Percentiles rank a stretch among this genome's conserved stretches.
Evolutionary conservation across 2,888 invertebrate species (phyloP).

Genomic region (Synergus laeviventris): DNA sequence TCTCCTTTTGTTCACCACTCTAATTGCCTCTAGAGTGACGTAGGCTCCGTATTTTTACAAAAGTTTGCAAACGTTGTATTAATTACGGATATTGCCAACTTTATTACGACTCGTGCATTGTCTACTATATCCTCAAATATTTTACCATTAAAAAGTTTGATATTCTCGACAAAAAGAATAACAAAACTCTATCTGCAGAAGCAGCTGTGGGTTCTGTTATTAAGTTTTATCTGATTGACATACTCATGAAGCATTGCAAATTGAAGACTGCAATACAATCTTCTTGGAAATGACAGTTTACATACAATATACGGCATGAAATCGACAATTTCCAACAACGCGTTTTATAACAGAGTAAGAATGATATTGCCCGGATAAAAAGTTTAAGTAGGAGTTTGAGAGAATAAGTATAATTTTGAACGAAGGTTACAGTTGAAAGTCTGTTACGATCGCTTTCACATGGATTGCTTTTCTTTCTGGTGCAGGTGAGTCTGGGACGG

Average conservation of each 20-base stretch:
- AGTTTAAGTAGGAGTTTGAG: conserved; percentile 4
- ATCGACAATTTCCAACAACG: not conserved
- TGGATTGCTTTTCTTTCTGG: conserved; percentile 18
- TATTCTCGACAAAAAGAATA: not conserved
- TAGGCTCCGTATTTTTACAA: not conserved
- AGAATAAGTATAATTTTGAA: conserved; percentile 29
- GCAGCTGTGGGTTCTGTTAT: not conserved
- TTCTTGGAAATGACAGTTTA: not conserved
- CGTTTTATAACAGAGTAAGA: not conserved
- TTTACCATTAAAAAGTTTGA: not conserved
- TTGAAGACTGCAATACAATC: not conserved
- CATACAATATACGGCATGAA: not conserved
- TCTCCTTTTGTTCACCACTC: not conserved
- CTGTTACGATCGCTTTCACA: conserved; percentile 33
- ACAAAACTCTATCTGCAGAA: not conserved
- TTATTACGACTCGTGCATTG: not conserved
- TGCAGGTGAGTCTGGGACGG: conserved; percentile 31
- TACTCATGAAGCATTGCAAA: not conserved
- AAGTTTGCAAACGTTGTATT: too few relatives aligned
- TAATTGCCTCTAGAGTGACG: not conserved
- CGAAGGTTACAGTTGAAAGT: conserved; percentile 20
- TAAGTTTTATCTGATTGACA: not conserved
- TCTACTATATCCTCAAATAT: conserved; percentile 13
- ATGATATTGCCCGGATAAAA: conserved; percentile 12
- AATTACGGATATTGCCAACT: not conserved